Percentiles rank a stretch among this genome's conserved stretches.
Evolutionary conservation across 2,113 vertebrate genomes (phyloP).

Genomic region (Lichenostomus cassidix): DNA sequence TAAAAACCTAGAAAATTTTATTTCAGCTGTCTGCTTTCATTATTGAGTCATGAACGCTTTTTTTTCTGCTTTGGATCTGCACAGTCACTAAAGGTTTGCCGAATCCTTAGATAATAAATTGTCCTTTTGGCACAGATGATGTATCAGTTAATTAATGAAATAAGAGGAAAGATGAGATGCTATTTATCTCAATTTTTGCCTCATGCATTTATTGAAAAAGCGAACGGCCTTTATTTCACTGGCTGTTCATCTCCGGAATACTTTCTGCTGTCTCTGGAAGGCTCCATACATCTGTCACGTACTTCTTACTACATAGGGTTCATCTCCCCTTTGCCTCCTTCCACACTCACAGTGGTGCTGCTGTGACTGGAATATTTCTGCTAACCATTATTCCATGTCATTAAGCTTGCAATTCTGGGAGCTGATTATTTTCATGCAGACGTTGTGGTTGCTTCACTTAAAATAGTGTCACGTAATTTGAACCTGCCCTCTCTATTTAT

Average conservation of each 20-base stretch:
- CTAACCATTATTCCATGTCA: neutral
- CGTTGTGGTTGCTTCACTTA: neutral
- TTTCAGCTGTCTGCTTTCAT: neutral
- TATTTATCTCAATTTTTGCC: neutral
- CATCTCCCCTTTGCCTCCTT: neutral
- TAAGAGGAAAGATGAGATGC: neutral
- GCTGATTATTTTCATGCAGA: neutral
- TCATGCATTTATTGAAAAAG: neutral
- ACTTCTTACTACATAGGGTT: neutral
- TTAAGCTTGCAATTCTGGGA: neutral
- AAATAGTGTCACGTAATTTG: neutral
- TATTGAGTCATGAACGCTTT: neutral
- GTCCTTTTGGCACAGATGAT: neutral
- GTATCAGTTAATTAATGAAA: neutral
- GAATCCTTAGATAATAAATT: neutral
- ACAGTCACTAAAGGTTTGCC: neutral
- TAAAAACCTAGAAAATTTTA: neutral
- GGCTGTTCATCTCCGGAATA: neutral
- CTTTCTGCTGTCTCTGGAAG: neutral
- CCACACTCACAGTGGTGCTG: neutral
- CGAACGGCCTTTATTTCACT: neutral
- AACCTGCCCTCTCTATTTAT: neutral
- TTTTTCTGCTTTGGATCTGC: neutral
- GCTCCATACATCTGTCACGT: neutral
- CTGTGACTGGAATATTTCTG: neutral